These are phyloP conservation scores for Prionailurus bengalensis DNA, from an alignment of 2,113 vertebrate genomes.

Conservation along the genomic window DNA sequence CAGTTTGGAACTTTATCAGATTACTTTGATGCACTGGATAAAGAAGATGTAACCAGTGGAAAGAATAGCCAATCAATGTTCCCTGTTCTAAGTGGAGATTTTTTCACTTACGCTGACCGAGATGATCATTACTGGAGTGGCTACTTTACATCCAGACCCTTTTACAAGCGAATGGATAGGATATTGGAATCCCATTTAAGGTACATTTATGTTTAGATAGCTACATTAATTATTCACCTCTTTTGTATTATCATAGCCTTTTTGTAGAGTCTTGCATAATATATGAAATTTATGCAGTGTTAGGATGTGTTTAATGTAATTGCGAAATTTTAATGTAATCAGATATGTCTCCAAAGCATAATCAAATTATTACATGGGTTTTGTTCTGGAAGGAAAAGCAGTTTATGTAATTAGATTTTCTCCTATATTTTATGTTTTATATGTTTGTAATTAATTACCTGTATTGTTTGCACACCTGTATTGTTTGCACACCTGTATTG, in stretches of 20 bases:
- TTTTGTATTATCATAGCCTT: not conserved
- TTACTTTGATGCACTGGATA: conserved; percentile 93
- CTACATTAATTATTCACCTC: not conserved
- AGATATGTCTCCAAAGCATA: not conserved
- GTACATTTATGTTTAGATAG: conserved; percentile 79
- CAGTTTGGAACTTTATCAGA: conserved; percentile 96
- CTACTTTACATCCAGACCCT: conserved; percentile 96
- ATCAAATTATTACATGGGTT: conserved; percentile 15
- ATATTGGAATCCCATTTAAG: conserved; percentile 92
- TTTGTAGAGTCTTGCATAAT: not conserved
- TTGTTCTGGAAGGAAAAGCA: conserved; percentile 43
- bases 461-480: not conserved
- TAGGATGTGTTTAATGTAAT: conserved; percentile 24
- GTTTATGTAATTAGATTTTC: conserved; percentile 28
- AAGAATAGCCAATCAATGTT: conserved; percentile 83
- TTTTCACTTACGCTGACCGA: conserved; percentile 97
- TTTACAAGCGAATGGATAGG: conserved; percentile 95
- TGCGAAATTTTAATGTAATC: not conserved
- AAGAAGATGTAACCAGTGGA: conserved; percentile 79
- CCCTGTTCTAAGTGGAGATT: conserved; percentile 94
- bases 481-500: not conserved
- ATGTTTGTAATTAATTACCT: conserved; percentile 20
- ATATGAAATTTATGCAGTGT: not conserved
- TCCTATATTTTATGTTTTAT: not conserved
- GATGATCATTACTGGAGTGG: conserved; percentile 98